Percentiles rank a stretch among this genome's conserved stretches.
Conservation (phyloP, 2,888 invertebrate species). For the Orthonychiurus folsomi region DNA sequence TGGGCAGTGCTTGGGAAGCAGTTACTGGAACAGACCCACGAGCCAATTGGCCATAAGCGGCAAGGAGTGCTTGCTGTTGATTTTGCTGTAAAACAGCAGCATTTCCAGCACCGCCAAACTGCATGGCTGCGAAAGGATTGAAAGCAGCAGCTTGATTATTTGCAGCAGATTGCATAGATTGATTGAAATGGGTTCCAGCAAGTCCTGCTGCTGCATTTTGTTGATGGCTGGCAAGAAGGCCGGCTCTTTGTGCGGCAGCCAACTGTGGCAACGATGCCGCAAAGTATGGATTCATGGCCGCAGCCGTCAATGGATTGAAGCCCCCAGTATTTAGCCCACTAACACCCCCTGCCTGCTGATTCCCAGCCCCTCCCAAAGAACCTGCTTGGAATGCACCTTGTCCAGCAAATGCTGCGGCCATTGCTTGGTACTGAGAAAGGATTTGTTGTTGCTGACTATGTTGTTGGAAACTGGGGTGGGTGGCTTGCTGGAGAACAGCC, state of each 20-base stretch:
- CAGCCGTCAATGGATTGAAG: conserved; percentile 30
- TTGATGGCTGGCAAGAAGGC: conserved; percentile 28
- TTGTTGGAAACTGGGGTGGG: conserved; percentile 24
- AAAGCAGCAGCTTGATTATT: conserved; percentile 32
- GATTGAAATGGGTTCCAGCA: conserved; percentile 34
- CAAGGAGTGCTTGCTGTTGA: conserved; percentile 36
- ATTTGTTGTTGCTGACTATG: conserved; percentile 32
- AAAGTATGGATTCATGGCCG: conserved; percentile 37
- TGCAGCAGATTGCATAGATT: conserved; percentile 43
- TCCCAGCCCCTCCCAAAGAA: conserved; percentile 16
- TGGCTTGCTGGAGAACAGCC: conserved; percentile 14
- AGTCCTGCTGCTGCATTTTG: conserved; percentile 20
- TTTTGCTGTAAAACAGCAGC: conserved; percentile 31
- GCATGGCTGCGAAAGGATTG: conserved; percentile 37
- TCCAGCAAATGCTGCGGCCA: conserved; percentile 38
- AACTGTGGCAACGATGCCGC: conserved; percentile 39
- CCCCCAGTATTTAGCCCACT: conserved; percentile 25
- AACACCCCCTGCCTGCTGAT: conserved; percentile 14
- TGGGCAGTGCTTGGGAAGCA: conserved; percentile 20
- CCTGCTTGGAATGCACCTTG: conserved; percentile 31
- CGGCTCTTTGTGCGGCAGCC: conserved; percentile 38
- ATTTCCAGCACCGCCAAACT: conserved; percentile 32
- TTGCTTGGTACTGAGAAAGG: conserved; percentile 36
- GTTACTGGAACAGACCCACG: conserved; percentile 27
- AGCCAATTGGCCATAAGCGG: conserved; percentile 38